These are phyloP conservation scores for Archocentrus centrarchus DNA, from an alignment of 2,113 vertebrate genomes.

Conservation along the genomic window DNA sequence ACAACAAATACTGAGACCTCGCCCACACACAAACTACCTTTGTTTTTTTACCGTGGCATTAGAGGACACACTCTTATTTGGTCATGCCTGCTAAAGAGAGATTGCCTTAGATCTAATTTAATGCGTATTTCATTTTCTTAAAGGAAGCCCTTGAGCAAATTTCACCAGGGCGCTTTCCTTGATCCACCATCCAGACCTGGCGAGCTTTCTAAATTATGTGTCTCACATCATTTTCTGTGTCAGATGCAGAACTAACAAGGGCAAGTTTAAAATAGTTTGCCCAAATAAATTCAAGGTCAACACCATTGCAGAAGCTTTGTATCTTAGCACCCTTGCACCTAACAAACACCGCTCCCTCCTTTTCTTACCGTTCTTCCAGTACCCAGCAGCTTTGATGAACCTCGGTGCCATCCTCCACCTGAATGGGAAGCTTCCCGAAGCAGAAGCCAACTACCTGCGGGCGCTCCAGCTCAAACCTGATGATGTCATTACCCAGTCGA, in stretches of 20 bases:
- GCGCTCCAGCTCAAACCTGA: slow-evolving; percentile 96
- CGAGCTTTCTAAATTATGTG: slow-evolving; percentile 5
- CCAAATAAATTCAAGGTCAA: slow-evolving; percentile 23
- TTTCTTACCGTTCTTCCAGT: slow-evolving; percentile 76
- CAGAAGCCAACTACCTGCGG: slow-evolving; percentile 94
- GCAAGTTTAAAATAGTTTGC: slow-evolving; percentile 29
- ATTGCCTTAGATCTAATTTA: slow-evolving; percentile 13
- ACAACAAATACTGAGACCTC: background rate
- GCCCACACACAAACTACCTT: slow-evolving; percentile 4
- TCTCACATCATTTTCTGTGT: slow-evolving; percentile 16
- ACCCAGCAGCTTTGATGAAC: slow-evolving; percentile 98
- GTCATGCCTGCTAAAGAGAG: background rate
- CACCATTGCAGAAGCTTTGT: background rate
- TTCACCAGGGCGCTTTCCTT: background rate
- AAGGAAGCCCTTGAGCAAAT: slow-evolving; percentile 1
- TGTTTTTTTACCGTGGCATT: background rate
- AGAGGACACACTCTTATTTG: background rate
- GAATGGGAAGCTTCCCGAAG: slow-evolving; percentile 91
- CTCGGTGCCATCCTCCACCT: slow-evolving; percentile 98
- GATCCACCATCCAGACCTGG: slow-evolving; percentile 1
- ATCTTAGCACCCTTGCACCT: background rate
- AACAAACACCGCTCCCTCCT: background rate
- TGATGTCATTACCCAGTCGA: slow-evolving; percentile 95
- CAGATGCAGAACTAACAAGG: slow-evolving; percentile 4
- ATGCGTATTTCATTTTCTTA: slow-evolving; percentile 35